phyloP scores from a whole-genome alignment of 2,888 invertebrate genomes.

The Phengaris arion region DNA sequence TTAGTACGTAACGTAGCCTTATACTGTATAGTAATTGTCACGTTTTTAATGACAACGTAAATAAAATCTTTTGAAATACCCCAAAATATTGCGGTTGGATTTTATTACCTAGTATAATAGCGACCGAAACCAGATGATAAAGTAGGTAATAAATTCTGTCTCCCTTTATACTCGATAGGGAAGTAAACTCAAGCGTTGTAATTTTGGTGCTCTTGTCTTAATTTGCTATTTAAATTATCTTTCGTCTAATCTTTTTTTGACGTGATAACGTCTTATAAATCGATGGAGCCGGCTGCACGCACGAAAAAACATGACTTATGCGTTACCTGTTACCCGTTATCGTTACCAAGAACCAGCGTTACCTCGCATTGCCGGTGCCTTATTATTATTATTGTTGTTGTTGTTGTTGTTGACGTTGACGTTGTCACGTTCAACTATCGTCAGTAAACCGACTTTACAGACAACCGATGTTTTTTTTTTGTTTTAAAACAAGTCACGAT shows the following conservation, averaged over 20 bases:
- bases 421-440: too few relatives aligned
- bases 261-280: too few relatives aligned
- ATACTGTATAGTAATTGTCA: background rate
- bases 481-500: conserved; percentile 6
- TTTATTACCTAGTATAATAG: conserved; percentile 12
- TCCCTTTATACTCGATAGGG: conserved; percentile 13
- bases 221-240: conserved; percentile 21
- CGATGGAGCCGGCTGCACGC: too few relatives aligned
- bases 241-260: conserved; percentile 22
- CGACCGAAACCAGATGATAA: background rate
- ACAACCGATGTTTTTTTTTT: too few relatives aligned
- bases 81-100: conserved; percentile 23
- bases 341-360: too few relatives aligned
- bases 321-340: too few relatives aligned
- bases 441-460: too few relatives aligned
- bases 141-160: conserved; percentile 1
- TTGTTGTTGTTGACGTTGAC: too few relatives aligned
- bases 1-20: too few relatives aligned
- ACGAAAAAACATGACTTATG: too few relatives aligned
- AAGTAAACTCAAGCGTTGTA: background rate
- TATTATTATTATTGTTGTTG: too few relatives aligned
- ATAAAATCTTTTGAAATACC: conserved; percentile 3
- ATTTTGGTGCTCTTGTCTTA: background rate
- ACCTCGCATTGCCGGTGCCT: too few relatives aligned
- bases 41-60: background rate